These are phyloP conservation scores for Morone chrysops DNA, from an alignment of 2,113 vertebrate species.

Conservation along the genomic window DNA sequence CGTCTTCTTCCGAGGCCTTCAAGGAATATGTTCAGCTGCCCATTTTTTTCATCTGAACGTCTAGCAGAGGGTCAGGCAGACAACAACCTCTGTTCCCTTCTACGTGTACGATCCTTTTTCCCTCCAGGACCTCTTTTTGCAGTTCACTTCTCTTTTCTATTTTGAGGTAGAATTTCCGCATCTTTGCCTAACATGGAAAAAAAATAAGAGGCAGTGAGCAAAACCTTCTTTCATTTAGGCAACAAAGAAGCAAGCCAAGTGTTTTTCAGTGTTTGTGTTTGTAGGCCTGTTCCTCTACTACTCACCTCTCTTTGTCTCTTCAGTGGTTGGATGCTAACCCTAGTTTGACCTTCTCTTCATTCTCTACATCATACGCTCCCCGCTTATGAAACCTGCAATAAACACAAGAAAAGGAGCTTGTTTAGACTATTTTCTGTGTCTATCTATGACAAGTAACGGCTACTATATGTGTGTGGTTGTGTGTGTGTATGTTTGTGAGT, in stretches of 20 bases:
- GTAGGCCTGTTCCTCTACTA: not conserved
- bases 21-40: constrained; percentile 50
- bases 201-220: constrained; percentile 30
- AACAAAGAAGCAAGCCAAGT: not conserved
- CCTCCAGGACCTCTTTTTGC: constrained; percentile 66
- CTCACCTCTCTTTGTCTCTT: constrained; percentile 79
- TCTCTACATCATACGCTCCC: constrained; percentile 95
- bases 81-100: constrained; percentile 57
- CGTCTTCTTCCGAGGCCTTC: constrained; percentile 53
- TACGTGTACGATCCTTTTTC: constrained; percentile 66
- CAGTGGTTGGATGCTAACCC: constrained; percentile 91
- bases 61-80: constrained; percentile 41
- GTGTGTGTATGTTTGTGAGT: not conserved
- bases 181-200: constrained; percentile 62
- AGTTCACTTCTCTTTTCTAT: constrained; percentile 78
- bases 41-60: constrained; percentile 33
- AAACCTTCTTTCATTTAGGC: not conserved
- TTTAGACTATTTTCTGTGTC: constrained; percentile 20
- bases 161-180: constrained; percentile 87
- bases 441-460: not conserved
- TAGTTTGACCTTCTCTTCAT: constrained; percentile 96
- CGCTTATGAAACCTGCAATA: constrained; percentile 92
- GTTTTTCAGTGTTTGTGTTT: not conserved
- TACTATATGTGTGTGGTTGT: not conserved
- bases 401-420: constrained; percentile 31